Conservation (phyloP, 2,888 invertebrate species). For the Apocheima hispidaria region DNA sequence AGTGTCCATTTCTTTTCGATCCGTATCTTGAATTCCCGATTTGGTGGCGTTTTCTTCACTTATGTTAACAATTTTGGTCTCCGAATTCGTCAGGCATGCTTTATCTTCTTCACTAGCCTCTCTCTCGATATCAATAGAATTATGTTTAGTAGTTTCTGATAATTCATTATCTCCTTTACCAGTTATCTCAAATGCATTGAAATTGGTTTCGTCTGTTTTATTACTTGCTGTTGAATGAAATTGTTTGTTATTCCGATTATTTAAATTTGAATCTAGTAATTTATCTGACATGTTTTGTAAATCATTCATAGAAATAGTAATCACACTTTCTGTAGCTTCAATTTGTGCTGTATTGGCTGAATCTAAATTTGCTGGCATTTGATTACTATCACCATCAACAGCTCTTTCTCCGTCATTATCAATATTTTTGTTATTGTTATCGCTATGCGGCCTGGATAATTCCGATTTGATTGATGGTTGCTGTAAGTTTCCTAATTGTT, state of each 20-base stretch:
- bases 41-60: constrained; percentile 6
- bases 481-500: constrained; percentile 51
- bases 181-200: constrained; percentile 1
- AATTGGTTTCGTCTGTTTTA: constrained; percentile 9
- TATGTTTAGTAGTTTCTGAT: background rate
- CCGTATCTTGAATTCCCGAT: constrained; percentile 16
- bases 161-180: background rate
- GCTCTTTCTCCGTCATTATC: background rate
- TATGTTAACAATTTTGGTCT: constrained; percentile 8
- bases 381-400: background rate
- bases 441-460: background rate
- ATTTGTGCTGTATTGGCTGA: constrained; percentile 8
- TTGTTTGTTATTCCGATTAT: constrained; percentile 22
- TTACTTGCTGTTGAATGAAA: constrained; percentile 7
- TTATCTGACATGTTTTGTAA: constrained; percentile 69
- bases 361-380: background rate
- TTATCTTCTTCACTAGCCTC: constrained; percentile 7
- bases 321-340: constrained; percentile 8
- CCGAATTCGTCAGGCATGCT: constrained; percentile 21
- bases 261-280: constrained; percentile 50
- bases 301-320: constrained; percentile 54
- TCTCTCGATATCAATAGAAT: background rate
- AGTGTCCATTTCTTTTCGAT: constrained; percentile 53
- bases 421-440: background rate
- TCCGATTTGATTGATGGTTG: background rate